Conservation (phyloP, 2,113 vertebrate species). For the Centropus bengalensis region DNA sequence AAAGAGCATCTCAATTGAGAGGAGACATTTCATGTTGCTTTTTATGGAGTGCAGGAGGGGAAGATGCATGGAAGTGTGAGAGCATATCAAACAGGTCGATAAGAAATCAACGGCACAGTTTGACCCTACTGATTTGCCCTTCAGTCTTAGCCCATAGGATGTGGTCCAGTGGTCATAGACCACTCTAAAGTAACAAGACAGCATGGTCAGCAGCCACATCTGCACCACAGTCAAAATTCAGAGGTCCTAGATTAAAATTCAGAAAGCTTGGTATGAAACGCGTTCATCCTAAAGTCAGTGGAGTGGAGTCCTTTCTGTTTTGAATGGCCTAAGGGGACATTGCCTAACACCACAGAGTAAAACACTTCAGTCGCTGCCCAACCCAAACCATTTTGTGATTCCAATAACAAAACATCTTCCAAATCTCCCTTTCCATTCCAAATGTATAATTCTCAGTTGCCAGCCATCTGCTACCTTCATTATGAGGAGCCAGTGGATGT, state of each 20-base stretch:
- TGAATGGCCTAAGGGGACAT: accelerated
- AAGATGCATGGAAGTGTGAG: conserved; percentile 48
- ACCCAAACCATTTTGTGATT: too few species aligned
- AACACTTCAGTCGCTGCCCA: neutral
- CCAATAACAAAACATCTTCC: too few species aligned
- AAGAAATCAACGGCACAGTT: conserved; percentile 14
- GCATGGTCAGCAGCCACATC: neutral
- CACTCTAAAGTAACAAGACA: neutral
- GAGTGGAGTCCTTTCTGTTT: neutral
- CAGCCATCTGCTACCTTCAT: too few species aligned
- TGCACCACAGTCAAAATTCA: neutral
- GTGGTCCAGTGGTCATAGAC: neutral
- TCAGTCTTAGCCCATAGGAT: neutral
- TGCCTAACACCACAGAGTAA: neutral
- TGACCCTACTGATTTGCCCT: neutral
- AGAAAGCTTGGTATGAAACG: neutral
- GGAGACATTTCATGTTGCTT: neutral
- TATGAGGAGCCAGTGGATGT: too few species aligned
- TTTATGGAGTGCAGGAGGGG: conserved; percentile 55
- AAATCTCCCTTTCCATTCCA: too few species aligned
- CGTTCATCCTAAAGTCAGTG: neutral
- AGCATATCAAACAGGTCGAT: neutral
- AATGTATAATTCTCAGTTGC: too few species aligned
- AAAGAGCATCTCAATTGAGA: conserved; percentile 37
- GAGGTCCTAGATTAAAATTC: neutral